These are phyloP conservation scores for Aradus depressus DNA, from an alignment of 2,888 invertebrate genomes.

Conservation along the genomic window DNA sequence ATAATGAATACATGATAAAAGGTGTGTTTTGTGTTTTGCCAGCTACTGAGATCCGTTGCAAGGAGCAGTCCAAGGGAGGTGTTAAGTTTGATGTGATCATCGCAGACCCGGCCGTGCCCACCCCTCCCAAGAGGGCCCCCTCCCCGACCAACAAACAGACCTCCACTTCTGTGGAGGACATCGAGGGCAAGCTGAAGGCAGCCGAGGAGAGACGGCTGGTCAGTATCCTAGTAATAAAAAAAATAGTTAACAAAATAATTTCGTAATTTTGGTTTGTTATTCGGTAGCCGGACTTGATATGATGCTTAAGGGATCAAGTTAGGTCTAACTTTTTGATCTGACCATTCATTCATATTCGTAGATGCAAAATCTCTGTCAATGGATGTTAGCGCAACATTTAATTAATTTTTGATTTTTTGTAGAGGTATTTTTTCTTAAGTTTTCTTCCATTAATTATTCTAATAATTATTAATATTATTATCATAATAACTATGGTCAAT, in stretches of 20 bases:
- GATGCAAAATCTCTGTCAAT: not conserved
- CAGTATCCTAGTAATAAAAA: slow-evolving; percentile 34
- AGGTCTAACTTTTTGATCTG: too few species aligned
- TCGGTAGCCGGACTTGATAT: too few species aligned
- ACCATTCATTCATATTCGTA: not conserved
- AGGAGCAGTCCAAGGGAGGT: slow-evolving; percentile 85
- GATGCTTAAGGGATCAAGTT: too few species aligned
- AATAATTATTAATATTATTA: too few species aligned
- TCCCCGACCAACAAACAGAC: slow-evolving; percentile 56
- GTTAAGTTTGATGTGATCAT: slow-evolving; percentile 85
- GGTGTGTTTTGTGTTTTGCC: slow-evolving; percentile 32
- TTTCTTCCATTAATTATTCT: too few species aligned
- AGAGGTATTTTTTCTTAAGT: too few species aligned
- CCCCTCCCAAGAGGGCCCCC: slow-evolving; percentile 51
- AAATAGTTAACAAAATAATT: too few species aligned
- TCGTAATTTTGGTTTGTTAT: too few species aligned
- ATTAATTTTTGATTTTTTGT: too few species aligned
- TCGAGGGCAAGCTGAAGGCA: slow-evolving; percentile 82
- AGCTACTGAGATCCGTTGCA: slow-evolving; percentile 86
- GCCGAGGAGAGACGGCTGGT: slow-evolving; percentile 90
- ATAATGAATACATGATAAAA: too few species aligned
- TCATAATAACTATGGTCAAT: too few species aligned
- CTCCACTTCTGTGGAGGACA: slow-evolving; percentile 76
- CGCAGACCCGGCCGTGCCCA: slow-evolving; percentile 62
- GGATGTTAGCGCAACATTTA: too few species aligned